Evolutionary conservation across 2,113 vertebrate genomes (phyloP), one percentile per base, ranked within the genome.

Genomic region (Brachyhypopomus occidentalis): DNA sequence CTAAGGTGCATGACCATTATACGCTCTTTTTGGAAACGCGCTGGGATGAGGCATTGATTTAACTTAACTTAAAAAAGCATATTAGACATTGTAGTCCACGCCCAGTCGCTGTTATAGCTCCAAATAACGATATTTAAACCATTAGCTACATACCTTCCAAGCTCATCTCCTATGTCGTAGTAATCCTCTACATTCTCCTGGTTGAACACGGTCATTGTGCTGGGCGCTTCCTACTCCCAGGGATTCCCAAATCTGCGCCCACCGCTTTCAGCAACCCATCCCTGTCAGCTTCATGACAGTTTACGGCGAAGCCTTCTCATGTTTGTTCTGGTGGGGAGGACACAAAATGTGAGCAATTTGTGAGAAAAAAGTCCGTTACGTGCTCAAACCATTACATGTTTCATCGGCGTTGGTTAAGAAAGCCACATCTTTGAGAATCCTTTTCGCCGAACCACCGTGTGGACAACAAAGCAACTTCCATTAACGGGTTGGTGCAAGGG

Each of bases 181-280:
- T 95, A 94, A 58, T 97, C 97, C 90, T 97, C 96, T 84, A 98
- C 93, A 92, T 97, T 98, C 87, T 98, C 96, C 87, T 96, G 96
- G 89, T 94, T 95, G 93, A 98, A 97, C 85, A 95, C 92, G 11
- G 95, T 97, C 96, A 98, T 98, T 95, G 89, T 95, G 89, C 74
- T 87, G 72, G 87, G 86, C 86, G 84, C 88, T 88, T 90, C 80
- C 77, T 70, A 16, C 60, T 76, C 80, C 83, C 74, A 27, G 72
- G 77, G 77, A 73, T 77, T 83, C 72, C 87, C 88, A 86, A 85
- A 81, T 84, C 84, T 89, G 86, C 87, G 82, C 84, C 83, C 85
- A 52, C 45, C 45, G 12, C 8, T 14, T 14, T 52, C 45, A 52
- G 45, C 45, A 52, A 52, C 9, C 45, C 45, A 91, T 92, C 89